Base-by-base conservation (phyloP, 2,113 vertebrate species). In the Ictalurus furcatus region DNA sequence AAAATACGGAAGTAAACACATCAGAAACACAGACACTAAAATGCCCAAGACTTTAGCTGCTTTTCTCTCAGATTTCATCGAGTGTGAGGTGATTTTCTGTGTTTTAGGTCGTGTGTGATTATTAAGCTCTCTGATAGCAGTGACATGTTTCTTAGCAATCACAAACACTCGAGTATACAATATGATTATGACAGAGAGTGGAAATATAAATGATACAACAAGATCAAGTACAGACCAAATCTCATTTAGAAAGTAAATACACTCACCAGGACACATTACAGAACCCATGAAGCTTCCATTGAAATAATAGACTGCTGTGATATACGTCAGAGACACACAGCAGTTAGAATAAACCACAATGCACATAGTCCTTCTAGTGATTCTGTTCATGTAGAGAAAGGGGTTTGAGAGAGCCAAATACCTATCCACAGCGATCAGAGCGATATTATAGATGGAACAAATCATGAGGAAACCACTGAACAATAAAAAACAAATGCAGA, bases 391-490 rank as follows among this genome's bases (percentile, higher is more conserved):
- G 87, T 92, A 92, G 14, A 88, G 16, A 23, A 92, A 84, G 6
- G 90, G 91, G 25, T 85, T 52, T 28, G 81, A 90, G 0, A 91
- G 61, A 8, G 91, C 91, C 30, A 89, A 80, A 69, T 85, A 91
- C 21, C 91, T 85, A 63, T 92, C 91, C 16, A 92, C 79, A 63
- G 91, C 78, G 7, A 92, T 92, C 23, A 90, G 85, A 83, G 30
- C 83, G 0, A 92, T 25, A 63, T 88, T 58, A 28, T 61, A 81
- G 21, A 90, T 67, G 8, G 91, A 92, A 12, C 67, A 30, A 37
- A 19, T 56, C 48, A 86, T 63, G 0, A 91, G 82, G 5, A 85
- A 52, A 61, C 56, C 89, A 21, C 8, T n/a, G 25, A 54, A 58
- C 13, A 73, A 63, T 1, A 52, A 71, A 14, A 86, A 69, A 48